phyloP scores from a whole-genome alignment of 2,888 invertebrate genomes.

The Phragmatobia fuliginosa region DNA sequence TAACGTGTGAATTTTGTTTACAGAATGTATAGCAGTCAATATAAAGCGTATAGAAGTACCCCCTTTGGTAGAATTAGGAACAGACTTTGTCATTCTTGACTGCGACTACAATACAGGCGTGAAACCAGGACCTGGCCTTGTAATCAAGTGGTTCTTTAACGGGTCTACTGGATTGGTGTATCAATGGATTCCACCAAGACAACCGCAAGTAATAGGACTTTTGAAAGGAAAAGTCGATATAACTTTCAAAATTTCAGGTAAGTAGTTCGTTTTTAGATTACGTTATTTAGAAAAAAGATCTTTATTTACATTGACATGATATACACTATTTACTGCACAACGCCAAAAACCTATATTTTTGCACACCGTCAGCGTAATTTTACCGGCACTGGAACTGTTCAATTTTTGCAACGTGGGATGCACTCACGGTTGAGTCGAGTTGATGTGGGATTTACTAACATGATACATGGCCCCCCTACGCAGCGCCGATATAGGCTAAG shows the following conservation, averaged over 20 bases:
- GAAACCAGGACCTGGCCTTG: conserved; percentile 68
- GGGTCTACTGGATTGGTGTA: conserved; percentile 78
- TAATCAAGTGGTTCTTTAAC: conserved; percentile 84
- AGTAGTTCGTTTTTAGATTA: conserved; percentile 28
- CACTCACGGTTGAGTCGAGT: no score
- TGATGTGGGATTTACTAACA: no score
- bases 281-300: neutral
- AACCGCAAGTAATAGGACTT: conserved; percentile 80
- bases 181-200: conserved; percentile 82
- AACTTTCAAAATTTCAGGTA: conserved; percentile 77
- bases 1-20: conserved; percentile 24
- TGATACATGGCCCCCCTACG: no score
- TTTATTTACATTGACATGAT: no score
- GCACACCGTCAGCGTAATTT: no score
- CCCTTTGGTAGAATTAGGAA: conserved; percentile 72
- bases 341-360: no score
- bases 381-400: no score
- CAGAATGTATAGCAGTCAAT: conserved; percentile 82
- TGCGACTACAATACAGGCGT: conserved; percentile 68
- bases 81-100: conserved; percentile 71
- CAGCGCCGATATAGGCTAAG: no score
- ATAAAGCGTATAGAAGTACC: conserved; percentile 79
- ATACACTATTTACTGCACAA: no score
- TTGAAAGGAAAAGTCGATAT: conserved; percentile 81
- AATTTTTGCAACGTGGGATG: no score